Evolutionary conservation across 1,140 invertebrate genomes (phyloP), one percentile per base, ranked within the genome.

Genomic region (Hydropsyche tenuis): DNA sequence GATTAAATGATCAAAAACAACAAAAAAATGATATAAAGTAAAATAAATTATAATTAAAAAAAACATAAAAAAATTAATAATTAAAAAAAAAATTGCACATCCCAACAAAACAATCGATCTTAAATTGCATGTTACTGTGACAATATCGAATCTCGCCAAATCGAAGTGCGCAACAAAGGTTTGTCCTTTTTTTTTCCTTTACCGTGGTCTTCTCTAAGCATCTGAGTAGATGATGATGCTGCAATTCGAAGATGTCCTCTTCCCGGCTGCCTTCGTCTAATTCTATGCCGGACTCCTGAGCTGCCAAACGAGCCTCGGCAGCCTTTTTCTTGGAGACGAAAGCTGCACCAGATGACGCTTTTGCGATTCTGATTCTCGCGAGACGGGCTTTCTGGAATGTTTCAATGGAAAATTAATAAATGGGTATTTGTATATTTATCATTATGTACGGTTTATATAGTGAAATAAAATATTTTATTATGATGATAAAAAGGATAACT

Each of bases 241-340:
- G 98, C 83, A 99, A 87, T 84, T 99, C 96, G 85, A 99, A 99
- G 79, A 99, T 97, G 83, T 99, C 97, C 81, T 98, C 96, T 81
- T 97, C 94, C 79, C 92, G 89, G 79, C 92, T 93, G 79, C 89
- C 91, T 71, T 97, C 95, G 80, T 96, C 94, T 76, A 95, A 86
- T 80, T 94, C 93, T 78, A 95, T 89, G 62, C 95, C 95, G 30
- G 93, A 94, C 85, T 96, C 94, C 84, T 95, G 93, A 22, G 95
- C 95, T 46, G 94, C 94, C 75, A 96, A 85, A 64, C 96, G 87
- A 5, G 97, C 96, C 82, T 99, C 97, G 0, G 96, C 96, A n/a
- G 96, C 96, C 83, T 98, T 98, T 90, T 99, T 99, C 87, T 99
- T 99, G 81, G 90, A 96, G 64, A 99, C 95, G 85, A 99, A 99